A percentile compares a stretch with the other conserved stretches of the same genome.
Evolutionary conservation across 1,140 invertebrate species (phyloP).

Genomic region (Tetramorium alpestre): DNA sequence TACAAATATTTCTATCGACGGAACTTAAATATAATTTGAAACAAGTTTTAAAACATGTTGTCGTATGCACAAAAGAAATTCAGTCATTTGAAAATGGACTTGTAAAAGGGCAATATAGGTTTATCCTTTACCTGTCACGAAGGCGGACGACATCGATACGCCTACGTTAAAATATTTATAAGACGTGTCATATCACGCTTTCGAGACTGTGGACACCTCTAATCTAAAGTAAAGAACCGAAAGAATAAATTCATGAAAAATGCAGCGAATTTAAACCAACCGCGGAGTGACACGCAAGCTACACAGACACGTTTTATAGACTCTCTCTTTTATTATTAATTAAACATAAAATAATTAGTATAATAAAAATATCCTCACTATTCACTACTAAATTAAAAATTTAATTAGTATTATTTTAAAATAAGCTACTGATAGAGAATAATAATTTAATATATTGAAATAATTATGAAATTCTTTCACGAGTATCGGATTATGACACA

Average conservation of each 20-base stretch:
- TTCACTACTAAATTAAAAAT: not conserved
- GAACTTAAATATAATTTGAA: not conserved
- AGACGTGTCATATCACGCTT: conserved; percentile 10
- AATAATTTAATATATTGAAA: not conserved
- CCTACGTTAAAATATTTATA: conserved; percentile 53
- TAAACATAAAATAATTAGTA: not conserved
- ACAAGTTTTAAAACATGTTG: not conserved
- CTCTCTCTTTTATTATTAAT: not conserved
- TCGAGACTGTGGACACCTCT: not conserved
- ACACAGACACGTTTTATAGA: not conserved
- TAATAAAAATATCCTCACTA: not conserved
- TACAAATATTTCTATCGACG: not conserved
- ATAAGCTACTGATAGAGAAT: not conserved
- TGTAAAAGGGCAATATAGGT: not conserved
- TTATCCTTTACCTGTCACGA: conserved; percentile 10
- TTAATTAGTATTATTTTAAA: not conserved
- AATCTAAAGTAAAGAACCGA: conserved; percentile 10
- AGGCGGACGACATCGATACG: conserved; percentile 10
- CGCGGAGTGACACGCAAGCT: not conserved
- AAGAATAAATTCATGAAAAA: conserved; percentile 1
- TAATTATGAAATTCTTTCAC: not conserved
- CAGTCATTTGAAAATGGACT: not conserved
- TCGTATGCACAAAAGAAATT: conserved; percentile 2
- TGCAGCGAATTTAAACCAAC: not conserved
- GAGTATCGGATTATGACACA: not conserved